Conservation (phyloP, 2,888 invertebrate genomes). For the Liodrosophila aerea region DNA sequence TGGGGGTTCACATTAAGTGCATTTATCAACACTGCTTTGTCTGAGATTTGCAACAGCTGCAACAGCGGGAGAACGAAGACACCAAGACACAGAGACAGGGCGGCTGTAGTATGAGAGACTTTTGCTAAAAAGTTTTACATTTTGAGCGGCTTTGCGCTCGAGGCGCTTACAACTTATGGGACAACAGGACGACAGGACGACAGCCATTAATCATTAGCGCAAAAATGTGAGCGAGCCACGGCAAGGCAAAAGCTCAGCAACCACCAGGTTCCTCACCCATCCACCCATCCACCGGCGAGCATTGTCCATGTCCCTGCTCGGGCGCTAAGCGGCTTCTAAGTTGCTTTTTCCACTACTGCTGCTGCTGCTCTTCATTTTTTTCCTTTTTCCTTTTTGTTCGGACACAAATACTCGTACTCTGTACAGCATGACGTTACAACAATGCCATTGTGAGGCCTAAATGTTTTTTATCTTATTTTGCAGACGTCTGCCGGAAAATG, state of each 20-base stretch:
- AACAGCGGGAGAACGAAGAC: constrained; percentile 3
- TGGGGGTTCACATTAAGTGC: constrained; percentile 38
- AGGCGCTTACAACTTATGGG: constrained; percentile 44
- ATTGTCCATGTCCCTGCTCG: background rate
- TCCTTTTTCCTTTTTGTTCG: constrained; percentile 28
- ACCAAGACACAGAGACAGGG: background rate
- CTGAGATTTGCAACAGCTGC: constrained; percentile 76
- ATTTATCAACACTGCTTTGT: constrained; percentile 65
- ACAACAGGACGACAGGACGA: constrained; percentile 37
- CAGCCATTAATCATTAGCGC: constrained; percentile 75
- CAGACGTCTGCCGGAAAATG: constrained; percentile 62
- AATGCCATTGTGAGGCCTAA: constrained; percentile 63
- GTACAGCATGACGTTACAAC: constrained; percentile 51
- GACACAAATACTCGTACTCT: background rate
- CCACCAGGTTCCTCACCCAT: too few species aligned
- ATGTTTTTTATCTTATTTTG: constrained; percentile 67
- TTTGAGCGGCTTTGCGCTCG: constrained; percentile 43
- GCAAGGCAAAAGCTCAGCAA: constrained; percentile 42
- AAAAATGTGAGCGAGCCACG: constrained; percentile 49
- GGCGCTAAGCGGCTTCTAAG: constrained; percentile 59
- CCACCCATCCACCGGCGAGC: too few species aligned
- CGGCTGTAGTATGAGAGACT: constrained; percentile 10
- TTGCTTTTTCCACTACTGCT: too few species aligned
- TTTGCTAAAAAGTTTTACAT: constrained; percentile 47
- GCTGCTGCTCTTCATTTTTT: constrained; percentile 5